Conservation (phyloP, 2,888 invertebrate species). For the Pristionchus japonicus region DNA sequence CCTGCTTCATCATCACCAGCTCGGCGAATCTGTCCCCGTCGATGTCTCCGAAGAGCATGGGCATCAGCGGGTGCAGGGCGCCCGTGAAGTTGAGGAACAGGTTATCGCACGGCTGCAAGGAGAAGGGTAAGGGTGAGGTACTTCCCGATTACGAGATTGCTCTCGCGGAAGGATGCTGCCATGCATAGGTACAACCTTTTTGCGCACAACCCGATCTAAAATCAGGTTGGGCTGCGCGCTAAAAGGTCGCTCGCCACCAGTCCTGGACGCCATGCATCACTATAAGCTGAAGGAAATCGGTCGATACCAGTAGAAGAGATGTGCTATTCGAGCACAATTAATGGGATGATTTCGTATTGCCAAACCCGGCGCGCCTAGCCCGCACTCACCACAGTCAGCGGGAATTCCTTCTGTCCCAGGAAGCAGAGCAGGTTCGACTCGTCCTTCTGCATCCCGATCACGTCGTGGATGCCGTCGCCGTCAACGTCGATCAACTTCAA, state of each 20-base stretch:
- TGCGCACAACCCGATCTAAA: no score
- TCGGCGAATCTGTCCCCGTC: constrained; percentile 67
- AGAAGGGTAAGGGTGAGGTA: no score
- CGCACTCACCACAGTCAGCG: background rate
- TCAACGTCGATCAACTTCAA: constrained; percentile 67
- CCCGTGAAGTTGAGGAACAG: background rate
- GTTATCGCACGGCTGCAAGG: background rate
- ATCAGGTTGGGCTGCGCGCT: no score
- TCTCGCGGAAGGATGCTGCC: no score
- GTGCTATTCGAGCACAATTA: no score
- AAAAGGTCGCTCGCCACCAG: no score
- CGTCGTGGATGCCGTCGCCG: constrained; percentile 69
- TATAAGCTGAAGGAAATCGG: no score
- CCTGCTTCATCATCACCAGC: constrained; percentile 64
- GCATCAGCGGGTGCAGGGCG: constrained; percentile 1
- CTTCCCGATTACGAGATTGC: no score
- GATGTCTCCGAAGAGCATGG: constrained; percentile 57
- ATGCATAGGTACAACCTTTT: no score
- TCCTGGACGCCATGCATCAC: no score
- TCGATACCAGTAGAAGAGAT: no score
- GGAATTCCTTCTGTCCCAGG: background rate
- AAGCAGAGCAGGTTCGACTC: constrained; percentile 57
- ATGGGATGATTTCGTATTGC: no score
- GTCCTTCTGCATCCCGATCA: constrained; percentile 63
- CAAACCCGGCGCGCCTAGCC: background rate